phyloP scores from a whole-genome alignment of 2,888 invertebrate species.

The Cordilura impudica region DNA sequence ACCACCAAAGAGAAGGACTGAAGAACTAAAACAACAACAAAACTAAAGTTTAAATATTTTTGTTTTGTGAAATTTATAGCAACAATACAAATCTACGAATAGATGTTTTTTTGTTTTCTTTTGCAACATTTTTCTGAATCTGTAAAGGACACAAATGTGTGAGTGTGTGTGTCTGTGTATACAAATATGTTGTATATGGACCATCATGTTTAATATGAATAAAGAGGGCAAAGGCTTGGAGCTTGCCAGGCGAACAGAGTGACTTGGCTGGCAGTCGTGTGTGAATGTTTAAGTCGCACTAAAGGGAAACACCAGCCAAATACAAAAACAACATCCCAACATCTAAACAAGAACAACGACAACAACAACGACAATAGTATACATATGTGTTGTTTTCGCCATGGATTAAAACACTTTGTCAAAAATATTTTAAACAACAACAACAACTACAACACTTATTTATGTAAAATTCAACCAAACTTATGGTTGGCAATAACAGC shows the following conservation, averaged over 20 bases:
- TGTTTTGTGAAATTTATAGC: slow-evolving; percentile 63
- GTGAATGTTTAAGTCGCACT: slow-evolving; percentile 60
- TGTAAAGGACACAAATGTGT: slow-evolving; percentile 51
- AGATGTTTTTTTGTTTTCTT: slow-evolving; percentile 32
- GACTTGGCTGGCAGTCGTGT: slow-evolving; percentile 49
- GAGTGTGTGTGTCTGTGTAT: slow-evolving; percentile 15
- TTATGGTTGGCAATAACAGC: slow-evolving; percentile 45
- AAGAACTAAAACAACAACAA: slow-evolving; percentile 1
- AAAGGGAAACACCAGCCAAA: slow-evolving; percentile 54
- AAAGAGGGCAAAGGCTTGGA: slow-evolving; percentile 56
- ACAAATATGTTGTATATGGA: no score
- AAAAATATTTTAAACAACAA: slow-evolving; percentile 63
- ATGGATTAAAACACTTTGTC: slow-evolving; percentile 63
- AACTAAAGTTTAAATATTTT: slow-evolving; percentile 30
- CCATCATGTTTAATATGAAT: slow-evolving; percentile 46
- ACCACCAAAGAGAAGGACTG: background rate
- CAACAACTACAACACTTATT: slow-evolving; percentile 47
- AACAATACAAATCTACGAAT: slow-evolving; percentile 64
- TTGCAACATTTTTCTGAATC: slow-evolving; percentile 7
- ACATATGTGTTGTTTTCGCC: slow-evolving; percentile 52
- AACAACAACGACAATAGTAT: no score
- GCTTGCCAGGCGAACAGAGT: slow-evolving; percentile 25
- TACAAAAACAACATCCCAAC: slow-evolving; percentile 21
- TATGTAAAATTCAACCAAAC: slow-evolving; percentile 8
- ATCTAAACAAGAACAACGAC: slow-evolving; percentile 9